These are phyloP conservation scores for Aspidiotus rigidus DNA, from an alignment of 2,888 invertebrate genomes.

Conservation along the genomic window DNA sequence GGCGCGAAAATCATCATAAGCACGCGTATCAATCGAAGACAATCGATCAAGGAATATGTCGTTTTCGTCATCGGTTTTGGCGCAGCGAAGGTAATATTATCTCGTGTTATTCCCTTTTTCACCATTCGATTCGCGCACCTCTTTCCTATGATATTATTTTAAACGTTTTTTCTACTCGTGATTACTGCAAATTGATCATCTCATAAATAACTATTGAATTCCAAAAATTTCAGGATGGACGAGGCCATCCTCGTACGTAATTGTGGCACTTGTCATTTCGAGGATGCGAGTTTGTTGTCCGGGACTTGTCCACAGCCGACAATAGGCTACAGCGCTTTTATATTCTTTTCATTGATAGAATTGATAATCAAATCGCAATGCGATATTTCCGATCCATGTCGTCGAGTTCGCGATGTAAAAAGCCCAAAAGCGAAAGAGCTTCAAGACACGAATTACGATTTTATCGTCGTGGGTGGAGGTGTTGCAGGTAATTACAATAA, in stretches of 20 bases:
- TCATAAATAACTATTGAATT: too few species aligned
- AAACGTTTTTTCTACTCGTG: too few species aligned
- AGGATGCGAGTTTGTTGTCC: constrained; percentile 39
- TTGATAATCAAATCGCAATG: constrained; percentile 39
- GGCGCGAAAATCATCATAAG: too few species aligned
- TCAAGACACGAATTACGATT: constrained; percentile 57
- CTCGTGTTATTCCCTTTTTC: too few species aligned
- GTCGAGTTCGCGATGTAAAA: constrained; percentile 35
- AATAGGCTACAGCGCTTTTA: constrained; percentile 12
- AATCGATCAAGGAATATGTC: too few species aligned
- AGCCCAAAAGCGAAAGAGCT: constrained; percentile 26
- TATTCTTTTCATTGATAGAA: constrained; percentile 40
- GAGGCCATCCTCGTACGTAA: background rate
- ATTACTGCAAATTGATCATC: too few species aligned
- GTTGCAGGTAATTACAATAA: constrained; percentile 57
- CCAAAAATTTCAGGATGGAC: background rate
- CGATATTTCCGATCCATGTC: constrained; percentile 40
- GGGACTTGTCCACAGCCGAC: constrained; percentile 37
- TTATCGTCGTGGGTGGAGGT: constrained; percentile 76
- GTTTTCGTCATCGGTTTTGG: too few species aligned
- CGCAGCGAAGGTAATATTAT: too few species aligned
- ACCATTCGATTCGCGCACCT: too few species aligned
- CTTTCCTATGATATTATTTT: too few species aligned
- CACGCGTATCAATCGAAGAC: too few species aligned
- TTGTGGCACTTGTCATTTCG: constrained; percentile 37